Percentiles rank a stretch among this genome's conserved stretches.
Evolutionary conservation across 2,113 vertebrate species (phyloP).

Genomic region (Dascyllus trimaculatus): DNA sequence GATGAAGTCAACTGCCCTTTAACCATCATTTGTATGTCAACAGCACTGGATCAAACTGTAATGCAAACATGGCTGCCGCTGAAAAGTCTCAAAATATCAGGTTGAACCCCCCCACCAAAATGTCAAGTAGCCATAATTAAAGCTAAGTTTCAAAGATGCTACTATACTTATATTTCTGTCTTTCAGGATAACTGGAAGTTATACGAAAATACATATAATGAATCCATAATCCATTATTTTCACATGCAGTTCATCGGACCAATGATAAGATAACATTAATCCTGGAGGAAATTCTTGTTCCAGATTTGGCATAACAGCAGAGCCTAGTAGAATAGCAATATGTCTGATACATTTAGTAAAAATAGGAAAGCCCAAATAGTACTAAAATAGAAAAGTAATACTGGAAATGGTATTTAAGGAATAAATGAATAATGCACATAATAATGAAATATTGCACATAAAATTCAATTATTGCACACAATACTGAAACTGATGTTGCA

Average conservation of each 20-base stretch:
- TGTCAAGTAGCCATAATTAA: neutral
- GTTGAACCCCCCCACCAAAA: neutral
- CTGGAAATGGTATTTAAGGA: too few species aligned
- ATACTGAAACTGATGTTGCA: too few species aligned
- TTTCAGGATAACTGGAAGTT: neutral
- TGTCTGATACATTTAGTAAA: too few species aligned
- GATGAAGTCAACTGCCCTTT: neutral
- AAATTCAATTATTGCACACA: too few species aligned
- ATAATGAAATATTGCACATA: too few species aligned
- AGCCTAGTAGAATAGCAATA: too few species aligned
- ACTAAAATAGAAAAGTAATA: too few species aligned
- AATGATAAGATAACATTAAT: too few species aligned
- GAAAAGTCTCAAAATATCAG: neutral
- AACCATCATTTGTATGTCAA: neutral
- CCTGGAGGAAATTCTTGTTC: too few species aligned
- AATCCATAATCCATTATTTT: neutral
- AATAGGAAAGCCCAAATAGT: too few species aligned
- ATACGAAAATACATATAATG: neutral
- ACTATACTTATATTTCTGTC: neutral
- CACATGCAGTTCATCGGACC: neutral
- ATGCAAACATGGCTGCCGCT: constrained; percentile 5
- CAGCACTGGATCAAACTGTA: neutral
- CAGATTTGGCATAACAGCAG: too few species aligned
- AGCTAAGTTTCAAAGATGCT: neutral
- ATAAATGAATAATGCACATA: too few species aligned